These are phyloP conservation scores for Platorchestia sp. DNA, from an alignment of 1,140 invertebrate genomes.

Conservation along the genomic window DNA sequence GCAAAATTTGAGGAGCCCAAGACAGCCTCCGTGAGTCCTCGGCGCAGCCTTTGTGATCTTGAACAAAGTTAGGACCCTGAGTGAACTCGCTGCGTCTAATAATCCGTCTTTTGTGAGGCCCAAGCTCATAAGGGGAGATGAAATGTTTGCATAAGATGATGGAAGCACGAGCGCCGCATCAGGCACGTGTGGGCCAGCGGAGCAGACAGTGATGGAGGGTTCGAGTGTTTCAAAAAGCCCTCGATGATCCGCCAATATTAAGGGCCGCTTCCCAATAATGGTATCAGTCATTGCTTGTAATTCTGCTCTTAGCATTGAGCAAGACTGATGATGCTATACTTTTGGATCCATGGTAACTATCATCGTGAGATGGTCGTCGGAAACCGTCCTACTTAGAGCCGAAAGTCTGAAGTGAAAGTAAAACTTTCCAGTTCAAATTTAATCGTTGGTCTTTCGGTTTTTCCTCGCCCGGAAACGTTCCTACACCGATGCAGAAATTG, in stretches of 20 bases:
- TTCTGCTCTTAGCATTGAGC: neutral
- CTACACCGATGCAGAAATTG: neutral
- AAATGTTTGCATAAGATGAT: neutral
- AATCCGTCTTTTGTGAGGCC: neutral
- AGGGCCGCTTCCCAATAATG: neutral
- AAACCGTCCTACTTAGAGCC: neutral
- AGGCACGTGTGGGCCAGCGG: neutral
- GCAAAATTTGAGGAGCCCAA: neutral
- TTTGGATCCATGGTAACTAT: neutral
- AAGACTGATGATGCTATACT: neutral
- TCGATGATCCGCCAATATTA: neutral
- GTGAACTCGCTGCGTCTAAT: neutral
- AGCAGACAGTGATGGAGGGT: neutral
- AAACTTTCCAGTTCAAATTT: neutral
- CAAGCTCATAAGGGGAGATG: neutral
- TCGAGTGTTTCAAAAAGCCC: neutral
- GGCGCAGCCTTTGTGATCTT: neutral
- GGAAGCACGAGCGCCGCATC: neutral
- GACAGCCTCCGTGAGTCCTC: neutral
- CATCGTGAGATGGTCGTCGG: neutral
- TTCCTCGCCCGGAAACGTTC: neutral
- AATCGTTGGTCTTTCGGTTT: neutral
- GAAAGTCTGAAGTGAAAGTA: neutral
- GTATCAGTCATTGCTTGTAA: neutral
- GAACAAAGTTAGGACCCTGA: neutral